Evolutionary conservation across 2,797 vertebrate species (phyloP).

Genomic region (Tamandua tetradactyla): DNA sequence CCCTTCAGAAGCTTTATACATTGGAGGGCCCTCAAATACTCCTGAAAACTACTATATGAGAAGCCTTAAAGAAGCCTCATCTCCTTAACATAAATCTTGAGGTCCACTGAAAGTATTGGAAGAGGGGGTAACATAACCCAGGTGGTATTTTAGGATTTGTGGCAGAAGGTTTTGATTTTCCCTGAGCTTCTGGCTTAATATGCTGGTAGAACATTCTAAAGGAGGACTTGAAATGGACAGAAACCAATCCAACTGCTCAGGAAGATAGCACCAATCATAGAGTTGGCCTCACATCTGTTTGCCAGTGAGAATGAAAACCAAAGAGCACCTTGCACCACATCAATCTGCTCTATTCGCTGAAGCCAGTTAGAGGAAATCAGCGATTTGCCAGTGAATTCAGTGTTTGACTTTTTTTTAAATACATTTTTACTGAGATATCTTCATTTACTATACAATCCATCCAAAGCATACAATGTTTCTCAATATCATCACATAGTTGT

Average conservation of each 20-base stretch:
- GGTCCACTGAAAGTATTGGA: background rate
- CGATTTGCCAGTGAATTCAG: background rate
- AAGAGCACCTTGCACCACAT: background rate
- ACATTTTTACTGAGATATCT: no score
- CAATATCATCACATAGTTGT: no score
- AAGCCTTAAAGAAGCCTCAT: background rate
- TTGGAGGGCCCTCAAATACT: background rate
- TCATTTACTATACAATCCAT: no score
- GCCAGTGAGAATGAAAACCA: background rate
- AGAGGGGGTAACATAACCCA: background rate
- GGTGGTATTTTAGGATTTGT: background rate
- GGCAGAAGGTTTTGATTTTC: background rate
- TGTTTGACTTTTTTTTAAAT: no score
- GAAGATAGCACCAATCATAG: background rate
- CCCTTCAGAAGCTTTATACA: background rate
- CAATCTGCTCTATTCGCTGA: background rate
- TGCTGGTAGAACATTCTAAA: background rate
- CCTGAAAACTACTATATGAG: background rate
- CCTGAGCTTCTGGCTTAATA: background rate
- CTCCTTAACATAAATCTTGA: conserved; percentile 13
- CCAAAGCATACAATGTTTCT: no score
- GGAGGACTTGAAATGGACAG: background rate
- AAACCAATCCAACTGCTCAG: background rate
- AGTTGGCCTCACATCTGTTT: background rate
- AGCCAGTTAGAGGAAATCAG: background rate